Percentiles rank a stretch among this genome's conserved stretches.
Conservation (phyloP, 2,888 invertebrate species). For the Agelastica alni region DNA sequence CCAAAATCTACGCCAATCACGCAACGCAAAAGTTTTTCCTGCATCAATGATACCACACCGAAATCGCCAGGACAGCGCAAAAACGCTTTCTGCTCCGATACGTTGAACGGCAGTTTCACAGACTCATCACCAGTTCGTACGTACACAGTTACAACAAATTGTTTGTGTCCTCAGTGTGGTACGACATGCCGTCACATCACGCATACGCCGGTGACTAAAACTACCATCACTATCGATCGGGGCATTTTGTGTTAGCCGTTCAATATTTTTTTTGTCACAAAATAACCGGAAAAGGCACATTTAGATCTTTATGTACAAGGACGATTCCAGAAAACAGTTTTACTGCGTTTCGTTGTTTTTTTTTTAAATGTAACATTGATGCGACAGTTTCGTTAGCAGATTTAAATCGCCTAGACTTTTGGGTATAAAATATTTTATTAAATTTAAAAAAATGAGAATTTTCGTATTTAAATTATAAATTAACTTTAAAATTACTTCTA, state of each 20-base stretch:
- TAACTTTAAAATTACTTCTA: too few species aligned
- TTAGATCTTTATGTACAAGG: constrained; percentile 2
- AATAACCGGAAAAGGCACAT: constrained; percentile 21
- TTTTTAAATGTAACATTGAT: too few species aligned
- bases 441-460: too few species aligned
- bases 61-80: constrained; percentile 50
- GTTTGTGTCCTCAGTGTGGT: constrained; percentile 58
- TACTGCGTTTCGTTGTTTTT: neutral
- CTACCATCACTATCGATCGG: constrained; percentile 56
- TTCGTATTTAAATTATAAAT: too few species aligned
- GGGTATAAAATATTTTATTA: too few species aligned
- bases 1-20: constrained; percentile 25
- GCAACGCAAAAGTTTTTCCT: constrained; percentile 17
- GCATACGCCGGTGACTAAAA: constrained; percentile 55
- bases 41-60: constrained; percentile 29
- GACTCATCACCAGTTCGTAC: constrained; percentile 49
- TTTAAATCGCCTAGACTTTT: too few species aligned
- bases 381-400: too few species aligned
- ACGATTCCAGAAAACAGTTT: neutral
- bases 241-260: constrained; percentile 58
- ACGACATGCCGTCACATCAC: constrained; percentile 56
- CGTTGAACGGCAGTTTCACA: constrained; percentile 46
- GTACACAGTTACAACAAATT: constrained; percentile 52
- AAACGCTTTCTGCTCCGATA: constrained; percentile 47
- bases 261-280: constrained; percentile 12